Evolutionary conservation across 1,140 invertebrate species (phyloP), one percentile per base, ranked within the genome.

Genomic region (Eurosta solidaginis): DNA sequence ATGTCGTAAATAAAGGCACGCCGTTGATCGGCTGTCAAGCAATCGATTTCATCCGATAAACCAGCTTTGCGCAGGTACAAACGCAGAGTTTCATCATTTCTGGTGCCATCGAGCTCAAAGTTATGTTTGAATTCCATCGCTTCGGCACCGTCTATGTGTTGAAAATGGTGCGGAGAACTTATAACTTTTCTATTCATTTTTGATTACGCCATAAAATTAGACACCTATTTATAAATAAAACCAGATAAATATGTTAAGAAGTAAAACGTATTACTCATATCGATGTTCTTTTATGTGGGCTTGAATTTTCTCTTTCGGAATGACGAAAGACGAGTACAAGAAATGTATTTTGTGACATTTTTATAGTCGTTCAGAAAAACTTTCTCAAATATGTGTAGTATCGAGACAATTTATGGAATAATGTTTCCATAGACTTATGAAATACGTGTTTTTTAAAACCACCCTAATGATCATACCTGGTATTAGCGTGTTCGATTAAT

Each of bases 1-100:
- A 86, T 86, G 80, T 86, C 84, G 76, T 86, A 86, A 27, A 86
- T 82, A 74, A 86, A 86, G 33, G 84, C 80, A 22, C 84, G 82
- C 33, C 84, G 77, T 80, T 83, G 82, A 20, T 84, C 78, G 27
- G 83, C 76, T 63, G 84, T 81, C 54, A 86, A 76, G 6, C 78
- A 79, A 40, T 84, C 80, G 47, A 86, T 81, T 36, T 86, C 80
- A 73, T 84, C 84, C 54, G 80, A 77, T 5, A 83, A 52, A 22
- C 85, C 81, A 42, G 84, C 84, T 77, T 82, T 85, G 42, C 82
- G 81, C 68, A 86, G 54, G 78, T 86, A 86, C 49, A 86, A 73
- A 36, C 83, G 83, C 2, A 86, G 81, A 81, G 85, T 84, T 78
- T 86, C 84, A 76, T 86, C 84, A 7, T 79, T 78, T 22, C 83